Evolutionary conservation across 2,113 vertebrate genomes (phyloP).

Genomic region (Rousettus leschenaultii): DNA sequence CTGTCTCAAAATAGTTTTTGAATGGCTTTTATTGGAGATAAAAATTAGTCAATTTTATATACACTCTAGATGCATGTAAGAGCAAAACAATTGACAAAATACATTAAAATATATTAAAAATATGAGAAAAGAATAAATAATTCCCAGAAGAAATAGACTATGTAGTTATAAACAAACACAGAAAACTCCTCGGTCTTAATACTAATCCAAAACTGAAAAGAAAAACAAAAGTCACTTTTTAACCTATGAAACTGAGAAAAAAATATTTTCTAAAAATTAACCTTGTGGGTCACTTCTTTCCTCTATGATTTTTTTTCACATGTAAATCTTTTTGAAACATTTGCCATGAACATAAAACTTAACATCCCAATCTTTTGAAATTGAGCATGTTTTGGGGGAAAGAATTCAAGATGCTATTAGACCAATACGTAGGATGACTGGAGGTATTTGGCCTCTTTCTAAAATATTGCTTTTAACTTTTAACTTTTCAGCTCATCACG

Average conservation of each 20-base stretch:
- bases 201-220: not conserved
- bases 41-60: not conserved
- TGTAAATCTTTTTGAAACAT: not conserved
- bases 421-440: not conserved
- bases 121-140: not conserved
- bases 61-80: not conserved
- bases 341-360: not conserved
- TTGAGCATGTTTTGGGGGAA: not conserved
- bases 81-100: slow-evolving; percentile 2
- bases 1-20: slow-evolving; percentile 8
- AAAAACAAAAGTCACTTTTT: not conserved
- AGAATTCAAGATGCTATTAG: not conserved
- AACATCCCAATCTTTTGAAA: not conserved
- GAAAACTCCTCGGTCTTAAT: not conserved
- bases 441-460: not conserved
- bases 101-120: not conserved
- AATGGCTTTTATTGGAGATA: not conserved
- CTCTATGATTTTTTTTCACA: not conserved
- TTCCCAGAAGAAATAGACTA: not conserved
- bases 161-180: not conserved
- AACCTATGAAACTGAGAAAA: not conserved
- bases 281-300: not conserved
- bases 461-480: not conserved
- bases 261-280: not conserved
- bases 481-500: not conserved